A percentile compares a stretch with the other conserved stretches of the same genome.
These are phyloP conservation scores for Catagonus wagneri DNA, from an alignment of 2,113 vertebrate species.

Conservation along the genomic window DNA sequence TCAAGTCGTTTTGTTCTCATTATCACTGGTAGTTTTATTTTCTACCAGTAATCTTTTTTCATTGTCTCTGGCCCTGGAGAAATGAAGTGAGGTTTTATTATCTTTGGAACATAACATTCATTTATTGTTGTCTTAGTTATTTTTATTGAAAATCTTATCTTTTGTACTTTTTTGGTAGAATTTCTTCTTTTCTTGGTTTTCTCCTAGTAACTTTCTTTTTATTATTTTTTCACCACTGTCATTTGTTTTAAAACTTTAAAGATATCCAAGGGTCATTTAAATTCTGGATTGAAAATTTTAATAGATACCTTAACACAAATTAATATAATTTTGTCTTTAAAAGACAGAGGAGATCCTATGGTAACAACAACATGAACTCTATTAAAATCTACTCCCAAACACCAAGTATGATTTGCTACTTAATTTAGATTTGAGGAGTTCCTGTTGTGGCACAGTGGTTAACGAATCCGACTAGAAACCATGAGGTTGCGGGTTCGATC, in stretches of 20 bases:
- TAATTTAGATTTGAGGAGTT: neutral
- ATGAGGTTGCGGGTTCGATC: no score
- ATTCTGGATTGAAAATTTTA: neutral
- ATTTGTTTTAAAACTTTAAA: neutral
- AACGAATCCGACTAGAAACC: no score
- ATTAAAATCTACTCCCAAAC: neutral
- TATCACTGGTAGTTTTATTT: conserved; percentile 64
- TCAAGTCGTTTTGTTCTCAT: conserved; percentile 12
- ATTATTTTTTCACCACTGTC: neutral
- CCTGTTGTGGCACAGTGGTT: no score
- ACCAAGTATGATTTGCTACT: neutral
- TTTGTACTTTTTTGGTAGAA: neutral
- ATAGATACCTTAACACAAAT: neutral
- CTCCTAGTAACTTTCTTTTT: neutral
- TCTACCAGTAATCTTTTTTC: neutral
- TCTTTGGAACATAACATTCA: conserved; percentile 15
- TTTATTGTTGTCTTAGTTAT: conserved; percentile 3
- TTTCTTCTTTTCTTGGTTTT: neutral
- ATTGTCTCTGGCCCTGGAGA: neutral
- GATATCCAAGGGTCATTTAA: neutral
- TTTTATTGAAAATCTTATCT: conserved; percentile 16
- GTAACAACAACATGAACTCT: neutral
- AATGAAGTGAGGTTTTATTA: conserved; percentile 22
- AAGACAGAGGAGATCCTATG: neutral
- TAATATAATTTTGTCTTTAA: neutral